Evolutionary conservation across 2,797 vertebrate species (phyloP).

Genomic region (Dendrocincla tyrannina): DNA sequence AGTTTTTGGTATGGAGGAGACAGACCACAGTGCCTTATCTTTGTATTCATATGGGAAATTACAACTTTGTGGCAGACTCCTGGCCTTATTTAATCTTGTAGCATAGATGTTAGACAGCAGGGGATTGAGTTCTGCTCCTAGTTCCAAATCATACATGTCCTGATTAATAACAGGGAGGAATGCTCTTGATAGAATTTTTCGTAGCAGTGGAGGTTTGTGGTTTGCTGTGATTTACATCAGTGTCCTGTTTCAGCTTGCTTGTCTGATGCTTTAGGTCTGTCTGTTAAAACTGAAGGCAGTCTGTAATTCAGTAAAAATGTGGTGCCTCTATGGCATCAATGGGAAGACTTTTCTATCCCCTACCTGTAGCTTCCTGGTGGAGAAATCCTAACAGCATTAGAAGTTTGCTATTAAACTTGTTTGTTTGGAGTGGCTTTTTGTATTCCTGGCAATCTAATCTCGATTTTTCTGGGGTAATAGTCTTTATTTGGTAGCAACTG

Average conservation of each 20-base stretch:
- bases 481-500: background rate
- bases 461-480: background rate
- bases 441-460: background rate
- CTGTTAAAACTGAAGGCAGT: background rate
- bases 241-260: background rate
- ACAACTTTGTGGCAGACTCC: background rate
- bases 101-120: background rate
- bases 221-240: background rate
- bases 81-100: background rate
- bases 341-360: background rate
- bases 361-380: background rate
- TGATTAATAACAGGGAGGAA: background rate
- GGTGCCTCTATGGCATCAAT: background rate
- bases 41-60: background rate
- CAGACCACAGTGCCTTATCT: background rate
- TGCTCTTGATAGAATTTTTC: background rate
- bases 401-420: background rate
- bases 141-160: background rate
- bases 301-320: background rate
- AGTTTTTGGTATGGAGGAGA: background rate
- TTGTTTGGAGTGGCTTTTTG: too few relatives aligned
- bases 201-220: background rate
- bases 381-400: background rate
- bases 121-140: background rate
- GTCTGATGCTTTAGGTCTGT: background rate